Base-by-base conservation (phyloP, 2,888 invertebrate genomes). In the Xiphydria camelus region DNA sequence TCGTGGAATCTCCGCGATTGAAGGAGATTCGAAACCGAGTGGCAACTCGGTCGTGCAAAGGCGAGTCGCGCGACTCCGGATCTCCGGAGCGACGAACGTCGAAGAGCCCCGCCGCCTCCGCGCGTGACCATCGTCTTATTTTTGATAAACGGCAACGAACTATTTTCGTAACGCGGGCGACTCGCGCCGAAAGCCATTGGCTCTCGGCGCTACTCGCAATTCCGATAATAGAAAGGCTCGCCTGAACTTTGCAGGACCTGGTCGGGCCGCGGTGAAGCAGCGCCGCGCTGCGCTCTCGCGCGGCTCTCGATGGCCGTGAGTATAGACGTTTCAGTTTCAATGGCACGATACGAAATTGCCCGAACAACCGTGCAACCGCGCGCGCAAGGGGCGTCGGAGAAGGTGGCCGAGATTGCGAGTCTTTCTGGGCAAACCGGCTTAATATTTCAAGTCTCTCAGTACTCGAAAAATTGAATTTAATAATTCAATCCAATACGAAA, bases 391-490 rank as follows among this genome's bases (percentile, higher is more conserved):
- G 45, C 37, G 39, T 39, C 47, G 49, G 48, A 48, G 52, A n/a
- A 55, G 51, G 53, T 55, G 50, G 45, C 46, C 51, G 53, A 54
- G 56, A 61, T 61, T 53, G 54, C 54, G 49, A 52, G 54, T 54
- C 56, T 64, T 60, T 54, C 55, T 54, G 52, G 55, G 57, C 55
- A 58, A 54, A 59, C 55, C 48, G 51, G 60, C 57, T 74, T 66
- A 73, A 74, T 73, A 73, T 71, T 73, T 73, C 67, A 75, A 68
- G 64, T 68, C 68, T 70, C 67, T 70, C 70, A 69, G 73, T 74
- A 73, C 73, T 73, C 70, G 73, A 75, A 75, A 74, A 73, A 75
- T 75, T 75, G 74, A 75, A 75, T 75, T 75, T 74, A 74, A 75
- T 75, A 73, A 75, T 75, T 73, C 73, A 75, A 64, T 66, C 65